These are phyloP conservation scores for Loripinus fragilis DNA, from an alignment of 2,888 invertebrate species.

Conservation along the genomic window DNA sequence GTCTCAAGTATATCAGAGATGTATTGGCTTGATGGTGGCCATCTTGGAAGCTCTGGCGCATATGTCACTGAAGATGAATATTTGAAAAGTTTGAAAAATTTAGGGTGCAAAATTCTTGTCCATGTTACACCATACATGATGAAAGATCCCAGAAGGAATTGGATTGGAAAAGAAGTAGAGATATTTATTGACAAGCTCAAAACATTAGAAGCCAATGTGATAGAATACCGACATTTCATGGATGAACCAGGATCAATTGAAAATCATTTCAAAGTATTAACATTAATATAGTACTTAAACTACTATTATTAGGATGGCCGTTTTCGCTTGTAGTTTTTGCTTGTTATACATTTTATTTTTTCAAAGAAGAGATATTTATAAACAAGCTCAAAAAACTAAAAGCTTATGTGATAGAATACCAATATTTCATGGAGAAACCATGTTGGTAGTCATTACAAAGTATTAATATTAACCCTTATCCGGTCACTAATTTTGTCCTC, in stretches of 20 bases:
- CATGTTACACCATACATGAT: slow-evolving; percentile 97
- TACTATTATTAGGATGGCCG: too few species aligned
- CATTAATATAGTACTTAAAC: background rate
- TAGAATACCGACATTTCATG: slow-evolving; percentile 87
- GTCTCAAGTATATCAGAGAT: slow-evolving; percentile 87
- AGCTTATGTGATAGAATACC: slow-evolving; percentile 87
- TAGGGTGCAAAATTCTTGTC: slow-evolving; percentile 88
- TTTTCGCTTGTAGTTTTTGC: too few species aligned
- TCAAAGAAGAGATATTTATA: slow-evolving; percentile 91
- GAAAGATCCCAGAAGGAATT: slow-evolving; percentile 90
- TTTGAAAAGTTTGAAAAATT: slow-evolving; percentile 88
- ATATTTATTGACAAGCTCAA: slow-evolving; percentile 89
- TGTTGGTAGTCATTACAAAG: slow-evolving; percentile 90
- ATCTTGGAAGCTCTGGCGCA: slow-evolving; percentile 93
- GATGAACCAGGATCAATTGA: slow-evolving; percentile 86
- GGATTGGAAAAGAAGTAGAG: slow-evolving; percentile 93
- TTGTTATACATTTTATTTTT: too few species aligned
- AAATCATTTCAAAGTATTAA: slow-evolving; percentile 88
- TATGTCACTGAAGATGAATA: slow-evolving; percentile 92
- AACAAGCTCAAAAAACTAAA: slow-evolving; percentile 88
- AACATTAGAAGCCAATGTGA: slow-evolving; percentile 88
- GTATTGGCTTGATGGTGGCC: slow-evolving; percentile 96
- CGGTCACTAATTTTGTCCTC: too few species aligned
- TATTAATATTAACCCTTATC: slow-evolving; percentile 40
- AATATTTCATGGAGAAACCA: slow-evolving; percentile 87